Evolutionary conservation across 2,797 vertebrate genomes (phyloP), one percentile per base, ranked within the genome.

Genomic region (Nannoperca australis): DNA sequence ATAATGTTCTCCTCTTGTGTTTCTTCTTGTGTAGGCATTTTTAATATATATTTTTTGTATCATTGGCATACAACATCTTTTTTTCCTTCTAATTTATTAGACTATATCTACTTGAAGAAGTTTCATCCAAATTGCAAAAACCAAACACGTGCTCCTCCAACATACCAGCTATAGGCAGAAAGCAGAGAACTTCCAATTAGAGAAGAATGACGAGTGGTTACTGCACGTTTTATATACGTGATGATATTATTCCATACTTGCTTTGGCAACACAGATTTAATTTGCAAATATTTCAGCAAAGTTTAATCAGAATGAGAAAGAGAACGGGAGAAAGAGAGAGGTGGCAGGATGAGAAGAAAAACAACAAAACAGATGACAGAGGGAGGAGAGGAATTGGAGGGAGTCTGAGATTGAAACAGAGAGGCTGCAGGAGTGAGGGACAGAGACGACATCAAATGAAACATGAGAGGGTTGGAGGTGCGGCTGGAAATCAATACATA

Each of bases 401-500:
- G 38, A 47, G 56, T 50, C 45, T 27, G 36, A 58, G 55, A 56
- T 17, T 4, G 32, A 64, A 44, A 8, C 9, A 7, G 61, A 45
- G 32, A 45, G 38, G 32, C 18, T 24, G 38, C 51, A 61, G 42
- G 47, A 55, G 36, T 24, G 20, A 64, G 61, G 5, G 30, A 53
- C 18, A 18, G 34, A 49, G 73, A 47, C 7, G 10, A 20, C 20
- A 53, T 72, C 63, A 51, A 32, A 81, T 60, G 47, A 63, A 66
- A 81, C 62, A 42, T 3, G 53, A 78, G n/a, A 54, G 45, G 44
- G 24, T 59, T 65, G 59, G 51, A 72, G 56, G 42, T 60, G 49
- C 53, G 55, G 58, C 4, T 62, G 17, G 49, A 27, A 79, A 88
- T 86, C 86, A 22, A 91, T 90, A 83, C 67, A 59, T 82, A 91